Base-by-base conservation (phyloP, 2,888 invertebrate species). In the Dryocosmus kuriphilus region DNA sequence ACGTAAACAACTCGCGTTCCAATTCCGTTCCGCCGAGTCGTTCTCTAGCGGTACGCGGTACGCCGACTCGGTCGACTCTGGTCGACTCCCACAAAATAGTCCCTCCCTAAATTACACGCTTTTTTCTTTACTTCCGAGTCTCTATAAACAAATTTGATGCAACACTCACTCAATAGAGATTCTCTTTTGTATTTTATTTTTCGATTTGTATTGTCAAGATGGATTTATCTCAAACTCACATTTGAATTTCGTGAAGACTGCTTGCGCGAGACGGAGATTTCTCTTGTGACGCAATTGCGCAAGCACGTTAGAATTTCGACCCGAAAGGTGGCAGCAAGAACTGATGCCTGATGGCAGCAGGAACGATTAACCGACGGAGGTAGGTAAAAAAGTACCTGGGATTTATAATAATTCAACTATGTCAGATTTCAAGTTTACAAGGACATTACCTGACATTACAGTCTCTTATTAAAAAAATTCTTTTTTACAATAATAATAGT, bases 21-120 rank as follows among this genome's bases (percentile, higher is more conserved):
- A 76, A 80, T 78, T 80, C 61, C 78, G 74, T 78, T 80, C 51
- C 78, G 65, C 60, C 76, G 62, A 71, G n/a, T n/a, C 75, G 41
- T 41, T 32, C 41, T 41, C 41, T n/a, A n/a, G 57, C 51, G 24
- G 22, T 22, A 71, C 73, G 73, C 60, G 65, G 74, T 65, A 62
- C 61, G 41, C 41, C 41, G 41, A 41, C 41, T 41, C 41, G 35
- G 74, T 9, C 77, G 51, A 61, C 79, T 62, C 74, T 73, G 67
- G 79, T 75, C 79, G 77, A 77, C 67, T 38, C 46, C 16, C 41
- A 41, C 11, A 38, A 32, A 30, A 78, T 51, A 60, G 51, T 46
- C n/a, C 16, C 30, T 30, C 61, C 71, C 78, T 75, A 60, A 38
- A 60, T 71, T 51, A 63, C 67, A 22, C 55, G n/a, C 19, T 32